Evolutionary conservation across 1,140 invertebrate species (phyloP).

Genomic region (Amphibalanus amphitrite): DNA sequence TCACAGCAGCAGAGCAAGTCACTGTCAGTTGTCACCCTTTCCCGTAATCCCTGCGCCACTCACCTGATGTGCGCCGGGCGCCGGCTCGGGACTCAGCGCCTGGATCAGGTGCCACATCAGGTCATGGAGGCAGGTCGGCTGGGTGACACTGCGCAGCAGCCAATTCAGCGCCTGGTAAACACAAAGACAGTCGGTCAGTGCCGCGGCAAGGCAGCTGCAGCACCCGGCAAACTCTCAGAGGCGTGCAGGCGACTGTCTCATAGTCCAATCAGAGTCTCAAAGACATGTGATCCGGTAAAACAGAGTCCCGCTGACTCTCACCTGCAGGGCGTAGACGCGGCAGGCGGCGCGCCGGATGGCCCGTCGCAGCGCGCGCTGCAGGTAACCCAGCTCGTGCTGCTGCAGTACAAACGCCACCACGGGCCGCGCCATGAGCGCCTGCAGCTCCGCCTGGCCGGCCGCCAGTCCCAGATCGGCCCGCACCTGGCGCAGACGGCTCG

Average conservation of each 20-base stretch:
- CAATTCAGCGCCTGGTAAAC: conserved; percentile 68
- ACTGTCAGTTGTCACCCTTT: no score
- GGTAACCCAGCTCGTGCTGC: conserved; percentile 58
- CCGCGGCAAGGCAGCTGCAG: no score
- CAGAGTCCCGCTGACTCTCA: conserved; percentile 17
- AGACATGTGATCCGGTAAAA: no score
- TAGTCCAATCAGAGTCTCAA: no score
- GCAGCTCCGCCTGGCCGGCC: conserved; percentile 8
- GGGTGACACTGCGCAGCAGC: conserved; percentile 77
- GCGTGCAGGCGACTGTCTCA: no score
- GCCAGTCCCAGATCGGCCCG: conserved; percentile 16
- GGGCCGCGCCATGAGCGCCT: conserved; percentile 25
- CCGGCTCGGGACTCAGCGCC: conserved; percentile 28
- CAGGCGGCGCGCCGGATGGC: conserved; percentile 65
- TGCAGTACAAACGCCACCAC: conserved; percentile 70
- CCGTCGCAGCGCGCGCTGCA: conserved; percentile 65
- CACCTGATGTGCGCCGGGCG: conserved; percentile 14
- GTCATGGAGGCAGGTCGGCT: conserved; percentile 77
- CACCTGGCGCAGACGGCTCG: conserved; percentile 20
- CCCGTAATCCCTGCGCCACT: no score
- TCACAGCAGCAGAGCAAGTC: no score
- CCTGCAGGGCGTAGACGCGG: conserved; percentile 67
- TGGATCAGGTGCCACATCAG: conserved; percentile 87
- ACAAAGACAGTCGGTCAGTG: no score
- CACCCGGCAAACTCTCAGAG: no score